These are phyloP conservation scores for Rhynchomys soricoides DNA, from an alignment of 2,113 vertebrate species.

Conservation along the genomic window DNA sequence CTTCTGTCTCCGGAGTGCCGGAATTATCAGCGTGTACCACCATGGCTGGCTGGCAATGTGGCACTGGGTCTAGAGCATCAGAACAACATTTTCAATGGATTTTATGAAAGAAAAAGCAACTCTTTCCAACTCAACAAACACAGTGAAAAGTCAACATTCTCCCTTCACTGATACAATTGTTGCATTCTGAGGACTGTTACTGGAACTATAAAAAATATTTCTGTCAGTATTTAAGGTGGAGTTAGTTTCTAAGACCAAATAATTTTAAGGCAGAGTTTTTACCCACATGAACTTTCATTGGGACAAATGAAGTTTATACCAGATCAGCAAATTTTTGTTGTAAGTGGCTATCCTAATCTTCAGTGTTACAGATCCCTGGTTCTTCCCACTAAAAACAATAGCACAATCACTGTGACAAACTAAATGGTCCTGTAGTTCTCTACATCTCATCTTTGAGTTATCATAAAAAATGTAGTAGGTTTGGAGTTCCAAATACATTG, in stretches of 20 bases:
- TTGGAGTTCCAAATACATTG: background rate
- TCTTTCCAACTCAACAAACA: background rate
- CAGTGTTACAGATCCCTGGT: background rate
- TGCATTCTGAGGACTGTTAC: background rate
- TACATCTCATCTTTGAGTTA: background rate
- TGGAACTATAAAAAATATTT: background rate
- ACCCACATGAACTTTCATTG: background rate
- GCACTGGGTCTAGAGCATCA: background rate
- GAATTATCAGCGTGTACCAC: background rate
- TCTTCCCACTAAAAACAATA: background rate
- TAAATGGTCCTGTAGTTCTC: background rate
- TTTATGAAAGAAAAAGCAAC: background rate
- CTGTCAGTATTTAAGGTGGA: background rate
- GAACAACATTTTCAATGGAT: background rate
- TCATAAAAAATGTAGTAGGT: background rate
- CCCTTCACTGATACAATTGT: background rate
- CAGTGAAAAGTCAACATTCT: background rate
- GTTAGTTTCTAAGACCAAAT: background rate
- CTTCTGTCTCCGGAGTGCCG: background rate
- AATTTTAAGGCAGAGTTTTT: background rate
- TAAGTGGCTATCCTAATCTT: background rate
- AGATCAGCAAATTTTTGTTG: background rate
- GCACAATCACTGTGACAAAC: background rate
- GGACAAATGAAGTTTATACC: conserved; percentile 23
- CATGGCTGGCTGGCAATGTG: background rate